Evolutionary conservation across 1,140 invertebrate genomes (phyloP).

Genomic region (Liolophura sinensis): DNA sequence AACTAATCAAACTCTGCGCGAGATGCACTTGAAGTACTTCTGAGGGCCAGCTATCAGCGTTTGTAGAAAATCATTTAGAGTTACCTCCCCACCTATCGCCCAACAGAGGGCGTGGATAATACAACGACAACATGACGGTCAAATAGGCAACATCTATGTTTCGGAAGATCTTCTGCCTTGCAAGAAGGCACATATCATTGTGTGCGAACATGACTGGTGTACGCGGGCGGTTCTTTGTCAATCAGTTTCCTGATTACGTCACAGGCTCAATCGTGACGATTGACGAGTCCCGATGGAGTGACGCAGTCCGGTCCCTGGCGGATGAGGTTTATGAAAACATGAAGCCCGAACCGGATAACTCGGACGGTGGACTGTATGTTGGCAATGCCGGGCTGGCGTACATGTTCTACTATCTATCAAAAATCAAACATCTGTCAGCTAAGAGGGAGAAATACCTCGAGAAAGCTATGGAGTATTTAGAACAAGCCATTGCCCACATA

Average conservation of each 20-base stretch:
- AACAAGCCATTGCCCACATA: slow-evolving; percentile 38
- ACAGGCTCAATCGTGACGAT: slow-evolving; percentile 26
- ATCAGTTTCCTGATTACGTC: slow-evolving; percentile 44
- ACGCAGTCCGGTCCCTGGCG: slow-evolving; percentile 21
- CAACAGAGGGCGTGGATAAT: too few species aligned
- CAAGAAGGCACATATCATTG: too few species aligned
- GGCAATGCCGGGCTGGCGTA: slow-evolving; percentile 62
- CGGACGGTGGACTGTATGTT: slow-evolving; percentile 62
- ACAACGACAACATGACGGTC: too few species aligned
- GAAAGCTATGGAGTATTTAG: slow-evolving; percentile 45
- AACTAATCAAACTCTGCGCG: too few species aligned
- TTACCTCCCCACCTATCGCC: too few species aligned
- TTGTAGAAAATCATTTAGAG: too few species aligned
- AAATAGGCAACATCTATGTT: too few species aligned
- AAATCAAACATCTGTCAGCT: slow-evolving; percentile 36
- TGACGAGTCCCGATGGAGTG: slow-evolving; percentile 35
- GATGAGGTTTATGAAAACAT: slow-evolving; percentile 32
- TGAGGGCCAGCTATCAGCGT: too few species aligned
- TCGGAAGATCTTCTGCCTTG: too few species aligned
- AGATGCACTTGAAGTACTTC: too few species aligned
- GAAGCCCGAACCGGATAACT: slow-evolving; percentile 37
- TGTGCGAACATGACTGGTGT: too few species aligned
- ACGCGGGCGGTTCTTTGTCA: slow-evolving; percentile 47
- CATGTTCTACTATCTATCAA: slow-evolving; percentile 57
- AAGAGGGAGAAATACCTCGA: slow-evolving; percentile 44